A percentile compares a stretch with the other conserved stretches of the same genome.
Evolutionary conservation across 92 coral and sea anemone species (phyloP).

Genomic region (Epizoanthus scotinus): DNA sequence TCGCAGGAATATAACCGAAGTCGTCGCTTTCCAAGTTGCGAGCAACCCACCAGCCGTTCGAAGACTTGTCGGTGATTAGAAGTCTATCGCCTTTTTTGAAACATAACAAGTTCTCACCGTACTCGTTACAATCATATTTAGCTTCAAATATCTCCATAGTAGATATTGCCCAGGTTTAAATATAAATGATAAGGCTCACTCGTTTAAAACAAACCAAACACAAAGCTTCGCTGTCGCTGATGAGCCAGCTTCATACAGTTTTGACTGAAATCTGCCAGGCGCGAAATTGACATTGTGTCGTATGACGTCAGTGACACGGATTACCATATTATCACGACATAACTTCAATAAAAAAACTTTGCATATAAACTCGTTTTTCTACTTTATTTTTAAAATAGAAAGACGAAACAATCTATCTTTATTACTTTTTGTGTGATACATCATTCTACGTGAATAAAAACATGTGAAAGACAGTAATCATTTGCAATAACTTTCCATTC

Average conservation of each 20-base stretch:
- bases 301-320: constrained; percentile 1
- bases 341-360: too few relatives aligned
- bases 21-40: constrained; percentile 73
- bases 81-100: constrained; percentile 82
- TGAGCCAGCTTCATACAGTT: neutral
- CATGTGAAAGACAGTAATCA: too few relatives aligned
- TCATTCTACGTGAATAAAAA: too few relatives aligned
- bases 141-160: constrained; percentile 85
- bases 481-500: too few relatives aligned
- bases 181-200: constrained; percentile 3
- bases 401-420: too few relatives aligned
- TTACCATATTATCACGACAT: neutral
- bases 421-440: too few relatives aligned
- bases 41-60: constrained; percentile 85
- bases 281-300: constrained; percentile 9
- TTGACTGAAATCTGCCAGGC: neutral
- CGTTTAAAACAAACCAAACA: constrained; percentile 6
- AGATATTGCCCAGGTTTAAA: constrained; percentile 21
- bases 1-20: constrained; percentile 81
- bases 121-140: constrained; percentile 69
- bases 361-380: too few relatives aligned
- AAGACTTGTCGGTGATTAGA: constrained; percentile 63
- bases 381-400: too few relatives aligned
- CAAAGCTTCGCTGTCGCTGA: neutral
- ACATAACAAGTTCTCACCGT: constrained; percentile 58